Evolutionary conservation across 2,113 vertebrate genomes (phyloP), one percentile per base, ranked within the genome.

Genomic region (Willisornis vidua): DNA sequence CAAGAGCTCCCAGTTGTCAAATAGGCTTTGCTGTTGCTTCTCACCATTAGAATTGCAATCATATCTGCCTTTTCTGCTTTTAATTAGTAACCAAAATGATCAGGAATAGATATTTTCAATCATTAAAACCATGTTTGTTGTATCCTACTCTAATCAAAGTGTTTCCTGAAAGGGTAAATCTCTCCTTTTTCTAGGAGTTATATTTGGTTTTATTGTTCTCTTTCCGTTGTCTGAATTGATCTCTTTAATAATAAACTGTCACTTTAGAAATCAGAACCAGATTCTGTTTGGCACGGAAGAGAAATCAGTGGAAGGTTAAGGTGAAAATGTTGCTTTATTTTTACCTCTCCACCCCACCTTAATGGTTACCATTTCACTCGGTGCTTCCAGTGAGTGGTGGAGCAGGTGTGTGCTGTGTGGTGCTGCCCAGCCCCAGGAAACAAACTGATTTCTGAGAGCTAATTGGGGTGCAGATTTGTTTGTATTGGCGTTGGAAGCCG

Each of bases 381-480:
- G 57, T 91, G 43, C 59, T 68, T 58, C n/a, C 68, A 45, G 28
- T 17, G 33, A 14, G 15, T 39, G 14, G 12, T 67, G 76, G 5
- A 55, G 63, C 49, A 2, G 3, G 18, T 37, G 57, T 72, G 49
- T 81, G 70, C 57, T 52, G 0, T 19, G 76, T n/a, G 45, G 43
- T 35, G 37, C 14, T 45, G 19, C 55, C 35, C 25, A 85, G 82
- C 87, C 72, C 68, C 68, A 46, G 82, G 93, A 90, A 90, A 80
- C 65, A 77, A 90, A 73, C 57, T 87, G 55, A 93, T 94, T 94
- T 90, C 77, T 94, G 55, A 29, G 74, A 84, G 75, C 65, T 93
- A 85, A 86, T 90, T 77, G 72, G 79, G 59, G 72, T 88, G 59
- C 72, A 81, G 2, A 93, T 88, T 74, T 83, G 55, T 96, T 94